A percentile compares a stretch with the other conserved stretches of the same genome.
Conservation (phyloP, 2,888 invertebrate genomes). For the Latheticus oryzae region DNA sequence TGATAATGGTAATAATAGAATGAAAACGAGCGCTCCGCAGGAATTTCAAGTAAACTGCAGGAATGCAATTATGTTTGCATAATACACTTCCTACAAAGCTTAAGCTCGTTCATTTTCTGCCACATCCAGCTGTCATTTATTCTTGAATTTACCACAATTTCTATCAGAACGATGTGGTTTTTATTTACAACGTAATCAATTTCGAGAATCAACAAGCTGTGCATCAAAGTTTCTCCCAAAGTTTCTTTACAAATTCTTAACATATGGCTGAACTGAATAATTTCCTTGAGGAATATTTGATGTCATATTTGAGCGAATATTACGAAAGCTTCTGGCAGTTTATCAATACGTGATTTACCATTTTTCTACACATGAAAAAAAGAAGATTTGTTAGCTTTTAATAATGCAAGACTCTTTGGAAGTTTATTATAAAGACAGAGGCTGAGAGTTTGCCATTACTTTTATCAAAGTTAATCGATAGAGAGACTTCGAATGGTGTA, state of each 20-base stretch:
- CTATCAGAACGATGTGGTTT: no score
- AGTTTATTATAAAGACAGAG: conserved; percentile 14
- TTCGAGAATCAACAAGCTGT: no score
- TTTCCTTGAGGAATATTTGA: no score
- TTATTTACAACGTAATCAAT: no score
- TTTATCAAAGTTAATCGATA: conserved; percentile 39
- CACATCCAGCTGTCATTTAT: conserved; percentile 17
- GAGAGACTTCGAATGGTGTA: conserved; percentile 34
- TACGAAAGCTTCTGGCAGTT: not conserved
- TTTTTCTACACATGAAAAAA: no score
- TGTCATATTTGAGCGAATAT: no score
- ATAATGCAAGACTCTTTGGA: conserved; percentile 1
- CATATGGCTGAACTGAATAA: conserved; percentile 1
- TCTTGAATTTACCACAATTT: no score
- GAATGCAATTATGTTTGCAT: conserved; percentile 36
- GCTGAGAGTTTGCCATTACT: conserved; percentile 16
- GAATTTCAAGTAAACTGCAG: conserved; percentile 26
- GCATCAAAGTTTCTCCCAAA: not conserved
- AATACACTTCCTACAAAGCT: conserved; percentile 31
- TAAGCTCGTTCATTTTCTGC: conserved; percentile 23
- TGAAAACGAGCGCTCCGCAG: conserved; percentile 21
- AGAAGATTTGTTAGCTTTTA: conserved; percentile 9
- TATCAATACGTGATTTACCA: not conserved
- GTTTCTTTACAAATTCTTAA: conserved; percentile 1
- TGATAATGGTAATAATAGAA: conserved; percentile 21